Evolutionary conservation across 2,888 invertebrate genomes (phyloP).

Genomic region (Lumbricus terrestris): DNA sequence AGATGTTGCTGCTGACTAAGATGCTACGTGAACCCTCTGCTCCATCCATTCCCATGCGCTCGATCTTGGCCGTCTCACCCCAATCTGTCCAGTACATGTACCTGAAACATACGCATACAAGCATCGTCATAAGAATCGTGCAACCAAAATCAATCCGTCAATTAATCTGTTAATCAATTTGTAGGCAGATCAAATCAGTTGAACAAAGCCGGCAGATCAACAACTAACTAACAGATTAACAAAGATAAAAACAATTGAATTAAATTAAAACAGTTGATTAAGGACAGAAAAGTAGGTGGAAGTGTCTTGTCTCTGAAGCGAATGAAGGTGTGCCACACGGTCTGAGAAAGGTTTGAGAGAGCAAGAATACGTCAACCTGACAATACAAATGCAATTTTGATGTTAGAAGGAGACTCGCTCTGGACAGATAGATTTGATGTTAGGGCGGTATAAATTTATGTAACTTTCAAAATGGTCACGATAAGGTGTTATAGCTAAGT

Average conservation of each 20-base stretch:
- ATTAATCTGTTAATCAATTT: background rate
- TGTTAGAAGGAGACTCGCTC: no score
- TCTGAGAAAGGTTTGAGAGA: no score
- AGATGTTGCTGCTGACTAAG: conserved; percentile 46
- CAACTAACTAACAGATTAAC: background rate
- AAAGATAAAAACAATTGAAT: background rate
- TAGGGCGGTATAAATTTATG: no score
- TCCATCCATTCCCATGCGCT: conserved; percentile 53
- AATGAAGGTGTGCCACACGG: no score
- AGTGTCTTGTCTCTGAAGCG: no score
- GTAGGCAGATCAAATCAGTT: background rate
- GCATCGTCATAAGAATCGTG: background rate
- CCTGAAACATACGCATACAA: background rate
- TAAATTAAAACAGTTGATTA: background rate
- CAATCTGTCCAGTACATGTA: conserved; percentile 50
- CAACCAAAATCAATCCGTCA: no score
- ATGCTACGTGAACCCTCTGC: conserved; percentile 30
- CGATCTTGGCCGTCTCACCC: conserved; percentile 51
- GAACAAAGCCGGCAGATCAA: background rate
- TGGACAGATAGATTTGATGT: no score
- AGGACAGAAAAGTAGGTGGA: no score
- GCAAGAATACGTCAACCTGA: no score
- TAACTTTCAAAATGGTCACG: no score
- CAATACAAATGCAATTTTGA: no score
- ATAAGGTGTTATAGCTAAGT: no score